phyloP scores from a whole-genome alignment of 1,140 invertebrate species.

The Magallana angulata region DNA sequence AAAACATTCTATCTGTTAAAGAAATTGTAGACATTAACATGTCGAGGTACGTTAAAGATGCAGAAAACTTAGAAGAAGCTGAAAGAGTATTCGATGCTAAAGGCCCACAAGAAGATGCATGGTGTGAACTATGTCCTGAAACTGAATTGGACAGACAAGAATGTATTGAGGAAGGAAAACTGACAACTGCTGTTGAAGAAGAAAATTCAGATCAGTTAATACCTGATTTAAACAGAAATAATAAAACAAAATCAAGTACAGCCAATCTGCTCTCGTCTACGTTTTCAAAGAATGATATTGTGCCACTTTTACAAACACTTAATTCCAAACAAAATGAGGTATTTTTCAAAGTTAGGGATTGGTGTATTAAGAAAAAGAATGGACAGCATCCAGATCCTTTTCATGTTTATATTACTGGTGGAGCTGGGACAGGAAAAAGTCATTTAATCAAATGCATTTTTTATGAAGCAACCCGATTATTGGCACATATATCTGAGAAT shows the following conservation, averaged over 20 bases:
- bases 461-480: slow-evolving; percentile 44
- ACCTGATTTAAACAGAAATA: slow-evolving; percentile 20
- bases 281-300: not conserved
- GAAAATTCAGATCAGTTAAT: slow-evolving; percentile 1
- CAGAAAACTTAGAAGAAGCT: slow-evolving; percentile 38
- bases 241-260: not conserved
- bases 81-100: slow-evolving; percentile 26
- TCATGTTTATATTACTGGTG: slow-evolving; percentile 23
- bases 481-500: slow-evolving; percentile 1
- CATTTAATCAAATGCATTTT: slow-evolving; percentile 34
- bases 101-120: slow-evolving; percentile 7
- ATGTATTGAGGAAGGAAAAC: slow-evolving; percentile 18
- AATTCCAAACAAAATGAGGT: slow-evolving; percentile 43
- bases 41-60: slow-evolving; percentile 5
- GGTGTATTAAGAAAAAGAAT: slow-evolving; percentile 7
- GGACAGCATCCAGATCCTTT: slow-evolving; percentile 33
- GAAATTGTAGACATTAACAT: slow-evolving; percentile 25
- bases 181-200: not conserved
- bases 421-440: slow-evolving; percentile 29
- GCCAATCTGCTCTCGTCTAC: not conserved
- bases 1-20: not conserved
- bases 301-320: slow-evolving; percentile 7
- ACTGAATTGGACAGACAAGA: slow-evolving; percentile 42
- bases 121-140: slow-evolving; percentile 28
- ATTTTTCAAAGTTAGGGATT: slow-evolving; percentile 39